Evolutionary conservation across 2,888 invertebrate genomes (phyloP).

Genomic region (Drosophila maculinotata): DNA sequence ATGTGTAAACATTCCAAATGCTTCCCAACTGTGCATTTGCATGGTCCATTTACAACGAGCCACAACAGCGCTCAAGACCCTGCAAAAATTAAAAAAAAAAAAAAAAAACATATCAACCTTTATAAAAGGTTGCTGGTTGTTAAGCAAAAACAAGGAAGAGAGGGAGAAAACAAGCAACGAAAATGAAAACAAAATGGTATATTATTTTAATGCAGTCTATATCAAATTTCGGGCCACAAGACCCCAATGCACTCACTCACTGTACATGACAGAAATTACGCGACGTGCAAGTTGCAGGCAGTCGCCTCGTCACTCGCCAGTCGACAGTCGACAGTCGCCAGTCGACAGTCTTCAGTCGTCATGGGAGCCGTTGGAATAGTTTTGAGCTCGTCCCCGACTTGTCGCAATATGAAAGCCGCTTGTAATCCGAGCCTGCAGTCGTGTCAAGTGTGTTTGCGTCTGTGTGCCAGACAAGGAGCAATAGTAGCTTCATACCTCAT

Average conservation of each 20-base stretch:
- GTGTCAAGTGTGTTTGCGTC: conserved; percentile 69
- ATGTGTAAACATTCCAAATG: conserved; percentile 69
- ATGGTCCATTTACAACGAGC: conserved; percentile 67
- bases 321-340: conserved; percentile 15
- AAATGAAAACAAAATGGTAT: conserved; percentile 62
- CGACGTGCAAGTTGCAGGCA: conserved; percentile 35
- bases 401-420: conserved; percentile 50
- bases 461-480: conserved; percentile 58
- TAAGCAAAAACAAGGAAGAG: conserved; percentile 6
- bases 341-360: conserved; percentile 47
- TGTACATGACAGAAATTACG: conserved; percentile 54
- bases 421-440: conserved; percentile 72
- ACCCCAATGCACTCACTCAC: conserved; percentile 27
- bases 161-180: conserved; percentile 17
- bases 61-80: conserved; percentile 37
- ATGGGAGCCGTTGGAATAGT: conserved; percentile 54
- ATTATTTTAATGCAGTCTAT: conserved; percentile 74
- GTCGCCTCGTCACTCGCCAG: conserved; percentile 39
- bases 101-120: conserved; percentile 19
- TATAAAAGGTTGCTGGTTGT: conserved; percentile 40
- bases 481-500: conserved; percentile 13
- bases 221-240: conserved; percentile 68
- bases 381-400: conserved; percentile 43
- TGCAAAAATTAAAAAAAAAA: conserved; percentile 22
- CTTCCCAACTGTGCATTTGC: conserved; percentile 61